A percentile compares a stretch with the other conserved stretches of the same genome.
Evolutionary conservation across 2,888 invertebrate species (phyloP).

Genomic region (Archaeoteleia sp.): DNA sequence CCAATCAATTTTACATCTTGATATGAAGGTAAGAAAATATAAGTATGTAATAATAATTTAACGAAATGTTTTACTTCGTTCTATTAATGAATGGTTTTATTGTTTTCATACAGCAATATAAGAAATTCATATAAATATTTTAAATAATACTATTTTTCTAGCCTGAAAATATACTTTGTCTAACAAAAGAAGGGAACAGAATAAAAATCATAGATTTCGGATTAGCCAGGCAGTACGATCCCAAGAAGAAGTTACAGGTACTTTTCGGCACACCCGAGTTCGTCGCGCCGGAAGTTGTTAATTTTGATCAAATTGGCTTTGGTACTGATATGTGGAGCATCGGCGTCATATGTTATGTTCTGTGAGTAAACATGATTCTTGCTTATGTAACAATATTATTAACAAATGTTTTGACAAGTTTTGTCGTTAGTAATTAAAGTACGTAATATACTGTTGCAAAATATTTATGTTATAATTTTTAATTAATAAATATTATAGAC

Average conservation of each 20-base stretch:
- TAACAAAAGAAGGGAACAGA: conserved; percentile 96
- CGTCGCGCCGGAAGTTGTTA: conserved; percentile 98
- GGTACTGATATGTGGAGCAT: conserved; percentile 99
- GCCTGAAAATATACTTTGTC: conserved; percentile 98
- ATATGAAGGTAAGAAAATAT: conserved; percentile 93
- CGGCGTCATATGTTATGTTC: conserved; percentile 97
- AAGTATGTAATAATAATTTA: too few species aligned
- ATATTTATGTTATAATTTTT: background rate
- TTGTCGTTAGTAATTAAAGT: background rate
- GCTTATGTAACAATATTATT: too few species aligned
- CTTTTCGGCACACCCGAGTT: conserved; percentile 99
- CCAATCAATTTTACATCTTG: conserved; percentile 95
- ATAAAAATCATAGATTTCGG: conserved; percentile 99
- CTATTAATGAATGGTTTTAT: too few species aligned
- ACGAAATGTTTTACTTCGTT: too few species aligned
- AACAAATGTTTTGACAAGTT: conserved; percentile 1
- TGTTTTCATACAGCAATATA: too few species aligned
- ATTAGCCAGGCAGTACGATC: conserved; percentile 93
- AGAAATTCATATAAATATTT: too few species aligned
- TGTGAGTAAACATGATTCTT: too few species aligned
- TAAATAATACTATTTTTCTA: conserved; percentile 71
- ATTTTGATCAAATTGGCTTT: conserved; percentile 97
- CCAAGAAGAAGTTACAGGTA: conserved; percentile 93
- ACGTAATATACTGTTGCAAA: background rate
- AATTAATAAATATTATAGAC: conserved; percentile 75